Evolutionary conservation across 2,888 invertebrate species (phyloP), one percentile per base, ranked within the genome.

Genomic region (Nebria brevicollis): DNA sequence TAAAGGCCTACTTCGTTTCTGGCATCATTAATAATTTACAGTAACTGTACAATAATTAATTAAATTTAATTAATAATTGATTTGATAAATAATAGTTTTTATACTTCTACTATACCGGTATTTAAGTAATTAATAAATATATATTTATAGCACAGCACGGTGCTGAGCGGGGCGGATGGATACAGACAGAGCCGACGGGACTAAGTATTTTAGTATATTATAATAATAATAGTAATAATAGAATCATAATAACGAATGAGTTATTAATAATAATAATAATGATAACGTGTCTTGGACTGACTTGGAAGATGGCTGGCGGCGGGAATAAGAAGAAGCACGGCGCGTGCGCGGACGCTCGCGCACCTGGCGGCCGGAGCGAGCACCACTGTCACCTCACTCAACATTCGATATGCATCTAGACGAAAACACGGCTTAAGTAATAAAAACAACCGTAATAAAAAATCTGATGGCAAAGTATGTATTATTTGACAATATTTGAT

Each of bases 321-420:
- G 81, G 81, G 82, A 77, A 72, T 82, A 81, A 82, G 82, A 81
- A 74, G 76, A 81, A 82, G 83, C 78, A 82, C 81, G 82, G 83
- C 82, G 82, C 82, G 82, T 82, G 82, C 83, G 79, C 82, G 83
- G 74, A 81, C 80, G 75, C 73, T 74, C 81, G 78, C 80, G 77
- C 77, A 77, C 75, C 76, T 82, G 72, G 81, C 82, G 82, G 75
- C 74, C 81, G 79, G 79, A 79, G 79, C 81, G 81, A 81, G 81
- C 83, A 82, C 83, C 83, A 74, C 82, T 82, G 76, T 82, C 82
- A 83, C 82, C 81, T 81, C 80, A 82, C 83, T 84, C 83, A 82
- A 83, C 83, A 77, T 82, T 83, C 84, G 84, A 84, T 84, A 84
- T 84, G 84, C 84, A 84, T 83, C 84, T 84, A 84, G 84, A 84